Evolutionary conservation across 1,140 invertebrate genomes (phyloP).

Genomic region (Ruditapes philippinarum): DNA sequence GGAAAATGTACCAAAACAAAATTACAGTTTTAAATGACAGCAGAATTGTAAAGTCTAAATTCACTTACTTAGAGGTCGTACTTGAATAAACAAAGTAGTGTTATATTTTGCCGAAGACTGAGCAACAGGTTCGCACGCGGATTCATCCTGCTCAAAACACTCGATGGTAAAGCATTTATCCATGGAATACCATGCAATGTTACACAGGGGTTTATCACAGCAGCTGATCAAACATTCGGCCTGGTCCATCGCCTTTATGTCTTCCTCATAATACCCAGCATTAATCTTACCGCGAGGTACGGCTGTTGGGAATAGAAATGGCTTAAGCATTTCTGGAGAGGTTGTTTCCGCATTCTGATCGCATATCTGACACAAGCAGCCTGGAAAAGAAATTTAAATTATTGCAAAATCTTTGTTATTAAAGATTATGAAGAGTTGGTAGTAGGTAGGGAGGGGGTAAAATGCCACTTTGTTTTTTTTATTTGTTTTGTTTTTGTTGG

Average conservation of each 20-base stretch:
- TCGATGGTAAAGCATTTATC: slow-evolving; percentile 90
- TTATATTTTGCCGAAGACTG: slow-evolving; percentile 59
- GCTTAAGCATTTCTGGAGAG: background rate
- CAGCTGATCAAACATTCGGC: slow-evolving; percentile 92
- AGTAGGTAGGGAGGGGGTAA: no score
- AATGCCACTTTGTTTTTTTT: no score
- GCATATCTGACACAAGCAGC: slow-evolving; percentile 27
- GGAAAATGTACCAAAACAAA: no score
- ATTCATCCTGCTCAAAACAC: slow-evolving; percentile 90
- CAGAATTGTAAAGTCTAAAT: no score
- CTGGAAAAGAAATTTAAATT: slow-evolving; percentile 9
- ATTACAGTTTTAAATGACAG: no score
- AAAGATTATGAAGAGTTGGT: no score
- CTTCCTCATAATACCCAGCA: slow-evolving; percentile 85
- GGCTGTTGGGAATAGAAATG: slow-evolving; percentile 51
- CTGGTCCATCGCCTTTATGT: slow-evolving; percentile 88
- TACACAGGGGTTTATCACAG: slow-evolving; percentile 90
- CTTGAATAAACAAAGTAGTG: slow-evolving; percentile 68
- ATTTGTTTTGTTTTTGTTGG: no score
- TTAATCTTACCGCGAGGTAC: slow-evolving; percentile 64
- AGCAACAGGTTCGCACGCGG: slow-evolving; percentile 89
- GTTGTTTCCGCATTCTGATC: background rate
- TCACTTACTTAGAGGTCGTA: slow-evolving; percentile 72
- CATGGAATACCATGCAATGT: slow-evolving; percentile 93
- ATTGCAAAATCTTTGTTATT: no score